Evolutionary conservation across 2,888 invertebrate genomes (phyloP), one percentile per base, ranked within the genome.

Genomic region (Mythimna loreyi): DNA sequence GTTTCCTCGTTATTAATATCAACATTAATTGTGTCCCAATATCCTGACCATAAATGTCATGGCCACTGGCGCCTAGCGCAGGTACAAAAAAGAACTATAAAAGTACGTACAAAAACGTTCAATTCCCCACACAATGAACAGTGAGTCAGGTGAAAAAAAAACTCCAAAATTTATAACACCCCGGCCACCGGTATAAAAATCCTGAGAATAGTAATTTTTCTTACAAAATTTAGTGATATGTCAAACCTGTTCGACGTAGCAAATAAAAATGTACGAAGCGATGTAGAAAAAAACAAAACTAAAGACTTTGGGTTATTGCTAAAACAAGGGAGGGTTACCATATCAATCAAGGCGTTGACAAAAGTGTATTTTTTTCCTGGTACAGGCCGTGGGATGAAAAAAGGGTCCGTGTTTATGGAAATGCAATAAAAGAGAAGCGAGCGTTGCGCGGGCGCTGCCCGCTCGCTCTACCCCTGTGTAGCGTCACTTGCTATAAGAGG

Each of bases 301-400:
- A 87, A 89, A 87, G 89, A 85, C 89, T 90, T 76, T 90, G 92
- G 94, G 93, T 92, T 94, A 94, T 93, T 94, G 94, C 94, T 95
- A 95, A 96, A 96, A 96, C 96, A 96, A 95, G 94, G 92, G 90
- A 94, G 92, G 93, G 93, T 94, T 93, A 91, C 92, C 93, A 90
- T 94, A 95, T 95, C 95, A 94, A 95, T 95, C 95, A 96, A 94
- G 91, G 92, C 93, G 94, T 93, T 94, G 94, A 95, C 94, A 95
- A 94, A 94, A 93, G 92, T 91, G 84, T 87, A 84, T 84, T 91
- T 94, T 94, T 94, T 94, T 92, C 86, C 82, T 86, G 85, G 80
- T 82, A 85, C 84, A 77, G 85, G 82, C 87, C 90, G 91, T 92
- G 92, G 89, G 90, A 92, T 90, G 89, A 93, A 93, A 94, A 94